Base-by-base conservation (phyloP, 2,797 vertebrate genomes). In the Cygnus olor region DNA sequence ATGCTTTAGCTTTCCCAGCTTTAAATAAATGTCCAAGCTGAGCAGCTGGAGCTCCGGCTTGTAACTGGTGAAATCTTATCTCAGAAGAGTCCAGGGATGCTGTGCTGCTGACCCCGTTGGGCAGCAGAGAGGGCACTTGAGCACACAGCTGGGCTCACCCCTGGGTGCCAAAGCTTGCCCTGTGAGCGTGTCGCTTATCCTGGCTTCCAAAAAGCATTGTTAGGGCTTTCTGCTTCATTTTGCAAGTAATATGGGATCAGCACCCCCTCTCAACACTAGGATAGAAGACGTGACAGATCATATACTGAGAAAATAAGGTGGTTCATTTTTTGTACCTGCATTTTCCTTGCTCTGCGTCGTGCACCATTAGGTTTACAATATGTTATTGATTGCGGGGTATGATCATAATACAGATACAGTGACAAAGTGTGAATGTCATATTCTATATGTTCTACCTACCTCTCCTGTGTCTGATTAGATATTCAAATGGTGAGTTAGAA, bases 161-260 rank as follows among this genome's bases (percentile, higher is more conserved):
- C 1, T 3, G 17, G 9, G 9, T 60, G 44, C 69, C 53, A 17
- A 7, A 2, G 14, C 38, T 85, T 0, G 0, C 20, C 9, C 58
- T 28, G 9, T 2, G 12, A 49, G 25, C 58, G 7, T 9, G 58
- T 32, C 3, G 32, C 19, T 15, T 80, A 28, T 18, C 3, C 16
- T 36, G 32, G 13, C 32, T 54, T 44, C 15, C 1, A 28, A 36
- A 40, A 32, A 8, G 19, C 21, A 9, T 28, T 17, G 6, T n/a
- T 40, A 34, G 21, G 24, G 38, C 34, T 65, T 68, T 13, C 22
- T 13, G 5, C 2, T 11, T 81, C 10, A 20, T 71, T 57, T 79
- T 61, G 11, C 20, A 32, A 18, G 6, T 49, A 36, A 17, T 14
- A 4, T 1, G 19, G 47, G 51, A 54, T 80, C 57, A 71, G 28